Evolutionary conservation across 2,888 invertebrate genomes (phyloP).

Genomic region (Galeruca laticollis): DNA sequence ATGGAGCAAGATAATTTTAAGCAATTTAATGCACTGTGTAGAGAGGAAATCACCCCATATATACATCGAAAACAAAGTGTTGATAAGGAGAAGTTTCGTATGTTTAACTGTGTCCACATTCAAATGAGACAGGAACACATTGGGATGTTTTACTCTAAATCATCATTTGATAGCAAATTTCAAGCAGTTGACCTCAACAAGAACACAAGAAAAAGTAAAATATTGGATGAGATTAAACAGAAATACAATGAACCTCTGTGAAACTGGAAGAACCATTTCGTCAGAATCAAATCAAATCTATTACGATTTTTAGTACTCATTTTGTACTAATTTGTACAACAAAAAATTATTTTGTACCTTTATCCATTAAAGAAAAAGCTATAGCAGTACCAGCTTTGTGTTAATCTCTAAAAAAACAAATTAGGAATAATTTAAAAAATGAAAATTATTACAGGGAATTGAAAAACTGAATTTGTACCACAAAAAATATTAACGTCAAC

Average conservation of each 20-base stretch:
- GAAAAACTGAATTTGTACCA: no score
- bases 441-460: no score
- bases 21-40: not conserved
- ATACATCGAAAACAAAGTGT: not conserved
- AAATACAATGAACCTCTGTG: not conserved
- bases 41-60: not conserved
- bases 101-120: slow-evolving; percentile 37
- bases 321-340: no score
- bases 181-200: not conserved
- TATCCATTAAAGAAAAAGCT: no score
- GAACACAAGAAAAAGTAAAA: slow-evolving; percentile 1
- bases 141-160: slow-evolving; percentile 30
- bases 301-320: no score
- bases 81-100: slow-evolving; percentile 4
- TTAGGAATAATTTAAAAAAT: no score
- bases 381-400: no score
- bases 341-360: no score
- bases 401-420: no score
- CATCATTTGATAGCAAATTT: not conserved
- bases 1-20: no score
- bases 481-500: no score
- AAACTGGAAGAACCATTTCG: not conserved
- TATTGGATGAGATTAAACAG: not conserved
- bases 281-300: no score
- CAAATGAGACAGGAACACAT: slow-evolving; percentile 33